Evolutionary conservation across 35 echinoderm and acorn worm species (phyloP).

Genomic region (Eucidaris tribuloides): DNA sequence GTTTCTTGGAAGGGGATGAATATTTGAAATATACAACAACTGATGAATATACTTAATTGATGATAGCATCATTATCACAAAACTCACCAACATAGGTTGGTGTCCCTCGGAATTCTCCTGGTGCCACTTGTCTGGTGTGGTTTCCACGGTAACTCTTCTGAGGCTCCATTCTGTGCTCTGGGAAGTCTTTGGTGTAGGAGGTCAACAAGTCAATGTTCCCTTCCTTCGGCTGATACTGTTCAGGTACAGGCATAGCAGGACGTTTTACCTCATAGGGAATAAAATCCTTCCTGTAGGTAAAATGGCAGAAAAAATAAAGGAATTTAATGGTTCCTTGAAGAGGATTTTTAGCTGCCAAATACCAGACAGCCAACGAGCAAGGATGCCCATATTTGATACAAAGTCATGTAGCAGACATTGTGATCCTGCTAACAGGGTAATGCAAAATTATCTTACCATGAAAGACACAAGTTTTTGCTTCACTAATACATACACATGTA

Average conservation of each 20-base stretch:
- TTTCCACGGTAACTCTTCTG: slow-evolving; percentile 48
- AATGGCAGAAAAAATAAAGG: background rate
- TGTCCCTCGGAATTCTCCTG: slow-evolving; percentile 78
- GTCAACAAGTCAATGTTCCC: slow-evolving; percentile 90
- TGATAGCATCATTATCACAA: no score
- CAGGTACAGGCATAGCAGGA: slow-evolving; percentile 53
- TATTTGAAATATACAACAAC: no score
- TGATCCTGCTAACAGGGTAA: background rate
- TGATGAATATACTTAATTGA: no score
- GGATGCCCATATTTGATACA: background rate
- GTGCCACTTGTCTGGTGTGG: slow-evolving; percentile 44
- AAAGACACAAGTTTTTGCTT: background rate
- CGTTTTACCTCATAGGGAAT: slow-evolving; percentile 65
- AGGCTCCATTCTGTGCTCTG: slow-evolving; percentile 47
- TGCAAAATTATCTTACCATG: background rate
- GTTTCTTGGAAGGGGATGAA: no score
- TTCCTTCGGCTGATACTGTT: slow-evolving; percentile 58
- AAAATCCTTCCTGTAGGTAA: slow-evolving; percentile 59
- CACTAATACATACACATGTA: background rate
- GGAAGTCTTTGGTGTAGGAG: slow-evolving; percentile 96
- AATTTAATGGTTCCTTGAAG: background rate
- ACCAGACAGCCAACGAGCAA: background rate
- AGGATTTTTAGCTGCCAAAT: background rate
- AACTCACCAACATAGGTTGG: slow-evolving; percentile 90
- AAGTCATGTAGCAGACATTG: background rate